These are phyloP conservation scores for Drosophila paranaensis DNA, from an alignment of 2,888 invertebrate genomes.

Conservation along the genomic window DNA sequence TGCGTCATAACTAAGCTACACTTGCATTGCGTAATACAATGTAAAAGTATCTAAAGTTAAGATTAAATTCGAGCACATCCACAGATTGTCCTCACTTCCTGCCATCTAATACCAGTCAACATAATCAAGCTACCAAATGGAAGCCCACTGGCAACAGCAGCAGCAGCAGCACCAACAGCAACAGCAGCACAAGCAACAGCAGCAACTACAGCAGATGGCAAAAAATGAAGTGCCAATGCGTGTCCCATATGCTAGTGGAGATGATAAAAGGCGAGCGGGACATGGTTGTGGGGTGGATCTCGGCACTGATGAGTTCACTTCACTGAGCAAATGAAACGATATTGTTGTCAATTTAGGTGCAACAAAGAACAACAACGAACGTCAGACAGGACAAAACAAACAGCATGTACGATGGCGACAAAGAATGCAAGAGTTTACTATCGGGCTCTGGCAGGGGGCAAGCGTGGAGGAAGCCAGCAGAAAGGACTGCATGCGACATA, in stretches of 20 bases:
- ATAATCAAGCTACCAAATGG: slow-evolving; percentile 71
- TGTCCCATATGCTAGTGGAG: slow-evolving; percentile 22
- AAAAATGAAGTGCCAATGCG: slow-evolving; percentile 65
- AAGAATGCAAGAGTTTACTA: slow-evolving; percentile 35
- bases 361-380: slow-evolving; percentile 72
- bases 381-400: slow-evolving; percentile 73
- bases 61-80: slow-evolving; percentile 38
- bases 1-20: slow-evolving; percentile 39
- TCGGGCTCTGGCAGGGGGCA: not conserved
- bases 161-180: slow-evolving; percentile 13
- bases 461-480: slow-evolving; percentile 10
- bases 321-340: slow-evolving; percentile 79
- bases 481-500: slow-evolving; percentile 21
- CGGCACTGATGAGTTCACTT: slow-evolving; percentile 76
- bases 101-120: slow-evolving; percentile 55
- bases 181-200: slow-evolving; percentile 30
- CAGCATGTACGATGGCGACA: slow-evolving; percentile 68
- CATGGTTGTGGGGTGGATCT: slow-evolving; percentile 33
- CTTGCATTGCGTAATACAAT: slow-evolving; percentile 32
- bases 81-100: slow-evolving; percentile 40
- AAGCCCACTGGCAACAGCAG: slow-evolving; percentile 17
- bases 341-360: slow-evolving; percentile 80
- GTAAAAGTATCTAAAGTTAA: slow-evolving; percentile 29
- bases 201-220: slow-evolving; percentile 40
- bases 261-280: not conserved